Evolutionary conservation across 2,888 invertebrate species (phyloP).

Genomic region (Lingula anatina): DNA sequence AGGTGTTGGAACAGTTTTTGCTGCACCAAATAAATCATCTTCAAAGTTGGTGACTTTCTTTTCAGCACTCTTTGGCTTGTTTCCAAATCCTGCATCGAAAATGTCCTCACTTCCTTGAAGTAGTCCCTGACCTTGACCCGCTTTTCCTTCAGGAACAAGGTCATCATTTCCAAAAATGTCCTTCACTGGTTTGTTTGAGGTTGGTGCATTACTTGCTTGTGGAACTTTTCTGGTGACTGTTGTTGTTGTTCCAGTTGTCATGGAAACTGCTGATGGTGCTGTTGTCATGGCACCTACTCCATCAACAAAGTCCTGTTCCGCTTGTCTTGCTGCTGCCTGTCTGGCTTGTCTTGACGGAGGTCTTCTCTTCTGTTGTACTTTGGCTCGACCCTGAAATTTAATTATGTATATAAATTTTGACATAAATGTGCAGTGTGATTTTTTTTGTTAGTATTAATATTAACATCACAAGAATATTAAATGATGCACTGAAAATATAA

Average conservation of each 20-base stretch:
- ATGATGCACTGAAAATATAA: no score
- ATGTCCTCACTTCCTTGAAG: not conserved
- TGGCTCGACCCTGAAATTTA: constrained; percentile 65
- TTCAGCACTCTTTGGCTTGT: constrained; percentile 3
- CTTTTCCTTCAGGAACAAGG: constrained; percentile 8
- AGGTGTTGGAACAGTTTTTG: constrained; percentile 5
- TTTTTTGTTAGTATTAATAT: no score
- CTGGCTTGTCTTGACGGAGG: constrained; percentile 74
- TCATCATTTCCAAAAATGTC: constrained; percentile 40
- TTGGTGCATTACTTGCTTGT: not conserved
- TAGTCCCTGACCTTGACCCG: constrained; percentile 7
- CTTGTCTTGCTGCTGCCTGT: constrained; percentile 57
- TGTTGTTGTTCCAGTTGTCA: not conserved
- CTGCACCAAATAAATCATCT: constrained; percentile 8
- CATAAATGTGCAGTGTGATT: no score
- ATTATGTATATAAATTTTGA: no score
- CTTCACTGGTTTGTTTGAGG: not conserved
- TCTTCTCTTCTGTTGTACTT: constrained; percentile 69
- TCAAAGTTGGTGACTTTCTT: constrained; percentile 2
- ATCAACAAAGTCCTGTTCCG: constrained; percentile 1
- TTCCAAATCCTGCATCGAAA: constrained; percentile 14
- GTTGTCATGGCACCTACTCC: constrained; percentile 10
- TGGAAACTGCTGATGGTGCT: constrained; percentile 7
- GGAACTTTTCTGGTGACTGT: not conserved
- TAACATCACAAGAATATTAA: no score